Evolutionary conservation across 2,888 invertebrate species (phyloP), one percentile per base, ranked within the genome.

Genomic region (Druceiella hillmani): DNA sequence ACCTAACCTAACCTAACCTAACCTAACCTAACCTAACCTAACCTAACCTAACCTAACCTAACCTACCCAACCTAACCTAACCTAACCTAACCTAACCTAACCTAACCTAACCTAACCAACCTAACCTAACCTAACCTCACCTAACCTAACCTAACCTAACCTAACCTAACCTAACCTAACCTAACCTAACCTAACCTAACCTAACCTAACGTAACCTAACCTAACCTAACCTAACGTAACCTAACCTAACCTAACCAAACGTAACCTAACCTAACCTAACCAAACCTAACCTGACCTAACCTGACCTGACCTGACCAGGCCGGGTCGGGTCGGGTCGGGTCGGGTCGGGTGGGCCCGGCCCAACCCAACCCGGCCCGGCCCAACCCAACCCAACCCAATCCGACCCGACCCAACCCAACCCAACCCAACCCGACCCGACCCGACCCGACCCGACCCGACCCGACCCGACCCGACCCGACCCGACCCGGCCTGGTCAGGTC

Each of bases 141-240:
- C 42, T 42, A 45, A 44, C 41, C 42, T 46, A 44, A 46, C 44
- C 44, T 44, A 46, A 46, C 46, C 44, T 46, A 46, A 45, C 45
- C 43, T 45, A 44, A 44, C 45, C 45, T 38, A 45, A 45, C 43
- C 45, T 41, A 45, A 44, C 45, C 45, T 45, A 45, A 45, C 45
- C 43, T 43, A 45, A 43, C 45, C 42, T 45, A 45, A 45, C 45
- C 45, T 20, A 20, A 20, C 22, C 22, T 20, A 20, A 20, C 22
- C 22, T 43, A 45, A 38, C 41, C 40, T 43, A 20, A 20, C 22
- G 38, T 45, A 43, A 43, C 45, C 47, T 44, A 43, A 46, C 48
- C 45, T 46, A 44, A 46, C 43, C 44, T 48, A 44, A 48, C 45
- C 46, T 44, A 46, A 46, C 47, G 46, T 47, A 46, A 42, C 45